Evolutionary conservation across 2,888 invertebrate species (phyloP).

Genomic region (Andricus curvator): DNA sequence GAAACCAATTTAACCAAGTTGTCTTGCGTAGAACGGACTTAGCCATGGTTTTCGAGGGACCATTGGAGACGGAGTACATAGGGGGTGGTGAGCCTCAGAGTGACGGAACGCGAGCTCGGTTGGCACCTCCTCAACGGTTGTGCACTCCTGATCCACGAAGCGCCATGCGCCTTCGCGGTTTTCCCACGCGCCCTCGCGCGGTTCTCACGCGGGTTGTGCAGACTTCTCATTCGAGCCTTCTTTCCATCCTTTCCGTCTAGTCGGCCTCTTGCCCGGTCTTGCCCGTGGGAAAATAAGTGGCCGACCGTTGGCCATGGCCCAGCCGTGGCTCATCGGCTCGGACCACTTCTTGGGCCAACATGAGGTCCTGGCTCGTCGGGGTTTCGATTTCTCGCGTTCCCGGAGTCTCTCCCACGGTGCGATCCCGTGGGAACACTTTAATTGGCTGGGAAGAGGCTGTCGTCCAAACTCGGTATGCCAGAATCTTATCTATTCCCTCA

Average conservation of each 20-base stretch:
- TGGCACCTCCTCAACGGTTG: conserved; percentile 57
- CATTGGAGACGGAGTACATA: conserved; percentile 20
- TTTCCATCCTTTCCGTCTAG: conserved; percentile 39
- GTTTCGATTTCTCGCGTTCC: conserved; percentile 71
- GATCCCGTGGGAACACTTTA: conserved; percentile 75
- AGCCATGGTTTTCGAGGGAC: background rate
- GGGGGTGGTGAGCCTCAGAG: conserved; percentile 10
- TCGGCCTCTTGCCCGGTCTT: conserved; percentile 43
- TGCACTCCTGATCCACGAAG: conserved; percentile 74
- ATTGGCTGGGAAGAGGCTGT: conserved; percentile 65
- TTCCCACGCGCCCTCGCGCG: conserved; percentile 76
- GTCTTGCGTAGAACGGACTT: background rate
- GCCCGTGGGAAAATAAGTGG: conserved; percentile 39
- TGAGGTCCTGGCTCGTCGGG: conserved; percentile 67
- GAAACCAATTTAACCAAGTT: background rate
- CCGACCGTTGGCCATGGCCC: background rate
- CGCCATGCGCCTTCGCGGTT: conserved; percentile 76
- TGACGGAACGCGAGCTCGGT: background rate
- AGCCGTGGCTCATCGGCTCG: background rate
- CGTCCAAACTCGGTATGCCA: conserved; percentile 53
- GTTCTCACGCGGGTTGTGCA: conserved; percentile 72
- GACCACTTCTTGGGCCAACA: conserved; percentile 47
- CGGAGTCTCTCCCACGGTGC: conserved; percentile 70
- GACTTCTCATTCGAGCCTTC: conserved; percentile 49
- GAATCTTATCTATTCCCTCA: conserved; percentile 52